Evolutionary conservation across 1,140 invertebrate genomes (phyloP).

Genomic region (Drosophila murphyi): DNA sequence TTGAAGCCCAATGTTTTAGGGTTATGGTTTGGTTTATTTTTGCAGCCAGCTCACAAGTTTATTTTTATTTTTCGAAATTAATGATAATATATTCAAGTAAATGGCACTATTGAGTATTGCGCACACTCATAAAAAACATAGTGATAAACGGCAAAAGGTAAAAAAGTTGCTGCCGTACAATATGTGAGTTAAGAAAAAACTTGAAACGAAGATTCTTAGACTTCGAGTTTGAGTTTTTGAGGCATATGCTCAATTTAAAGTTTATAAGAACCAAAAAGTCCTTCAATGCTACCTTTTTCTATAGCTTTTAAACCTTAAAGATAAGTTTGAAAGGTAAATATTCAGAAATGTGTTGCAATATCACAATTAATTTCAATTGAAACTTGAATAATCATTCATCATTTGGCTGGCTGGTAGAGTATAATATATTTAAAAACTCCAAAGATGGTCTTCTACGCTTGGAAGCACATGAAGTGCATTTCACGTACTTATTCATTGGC

Average conservation of each 20-base stretch:
- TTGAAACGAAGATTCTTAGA: too few relatives aligned
- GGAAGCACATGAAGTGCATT: constrained; percentile 48
- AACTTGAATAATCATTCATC: too few relatives aligned
- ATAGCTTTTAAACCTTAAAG: too few relatives aligned
- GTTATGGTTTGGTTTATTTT: background rate
- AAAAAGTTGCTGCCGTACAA: constrained; percentile 33
- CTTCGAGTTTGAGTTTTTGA: background rate
- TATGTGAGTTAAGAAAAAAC: background rate
- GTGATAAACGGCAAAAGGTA: constrained; percentile 34
- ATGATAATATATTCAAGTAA: constrained; percentile 75
- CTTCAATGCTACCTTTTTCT: too few relatives aligned
- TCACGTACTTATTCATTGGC: constrained; percentile 4
- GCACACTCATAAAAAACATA: constrained; percentile 37
- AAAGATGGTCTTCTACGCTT: background rate
- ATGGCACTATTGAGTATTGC: constrained; percentile 69
- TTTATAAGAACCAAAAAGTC: too few relatives aligned
- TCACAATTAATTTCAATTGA: too few relatives aligned
- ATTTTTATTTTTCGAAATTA: constrained; percentile 59
- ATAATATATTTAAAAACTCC: background rate
- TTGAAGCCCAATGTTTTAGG: background rate
- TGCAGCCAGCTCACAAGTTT: constrained; percentile 21
- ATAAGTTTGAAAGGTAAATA: too few relatives aligned
- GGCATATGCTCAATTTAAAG: too few relatives aligned
- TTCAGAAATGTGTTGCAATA: too few relatives aligned
- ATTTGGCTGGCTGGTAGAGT: background rate